Conservation (phyloP, 2,113 vertebrate genomes). For the Anarrhichthys ocellatus region DNA sequence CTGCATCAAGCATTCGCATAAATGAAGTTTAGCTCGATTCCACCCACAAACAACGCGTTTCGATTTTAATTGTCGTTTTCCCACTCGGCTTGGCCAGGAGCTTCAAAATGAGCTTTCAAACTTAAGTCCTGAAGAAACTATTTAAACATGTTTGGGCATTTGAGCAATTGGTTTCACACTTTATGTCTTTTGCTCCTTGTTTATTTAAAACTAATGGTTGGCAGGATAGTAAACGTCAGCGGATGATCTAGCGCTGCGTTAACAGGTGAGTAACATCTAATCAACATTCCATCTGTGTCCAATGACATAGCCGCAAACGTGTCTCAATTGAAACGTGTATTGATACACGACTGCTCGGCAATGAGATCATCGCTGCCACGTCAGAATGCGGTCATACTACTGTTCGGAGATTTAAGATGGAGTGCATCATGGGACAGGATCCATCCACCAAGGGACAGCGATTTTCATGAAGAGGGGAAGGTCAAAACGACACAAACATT, state of each 20-base stretch:
- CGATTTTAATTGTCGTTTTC: neutral
- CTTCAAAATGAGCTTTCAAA: neutral
- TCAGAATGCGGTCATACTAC: constrained; percentile 51
- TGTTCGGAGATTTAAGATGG: constrained; percentile 26
- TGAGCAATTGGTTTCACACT: neutral
- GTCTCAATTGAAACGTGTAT: constrained; percentile 31
- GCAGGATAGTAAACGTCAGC: neutral
- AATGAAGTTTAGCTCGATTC: neutral
- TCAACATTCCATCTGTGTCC: constrained; percentile 36
- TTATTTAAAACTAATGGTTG: neutral
- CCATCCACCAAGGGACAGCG: neutral
- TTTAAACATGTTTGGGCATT: neutral
- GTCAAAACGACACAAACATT: constrained; percentile 20
- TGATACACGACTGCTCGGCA: neutral
- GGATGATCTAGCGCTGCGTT: constrained; percentile 26
- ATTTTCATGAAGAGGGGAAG: neutral
- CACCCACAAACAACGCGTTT: neutral
- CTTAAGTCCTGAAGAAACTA: neutral
- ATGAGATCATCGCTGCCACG: constrained; percentile 53
- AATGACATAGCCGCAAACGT: neutral
- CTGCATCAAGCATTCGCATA: neutral
- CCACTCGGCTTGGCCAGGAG: neutral
- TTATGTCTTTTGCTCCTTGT: neutral
- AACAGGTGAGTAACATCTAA: constrained; percentile 50
- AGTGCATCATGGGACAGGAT: neutral